A percentile compares a stretch with the other conserved stretches of the same genome.
Conservation (phyloP, 2,797 vertebrate species). For the Triplophysa yarkandensis region DNA sequence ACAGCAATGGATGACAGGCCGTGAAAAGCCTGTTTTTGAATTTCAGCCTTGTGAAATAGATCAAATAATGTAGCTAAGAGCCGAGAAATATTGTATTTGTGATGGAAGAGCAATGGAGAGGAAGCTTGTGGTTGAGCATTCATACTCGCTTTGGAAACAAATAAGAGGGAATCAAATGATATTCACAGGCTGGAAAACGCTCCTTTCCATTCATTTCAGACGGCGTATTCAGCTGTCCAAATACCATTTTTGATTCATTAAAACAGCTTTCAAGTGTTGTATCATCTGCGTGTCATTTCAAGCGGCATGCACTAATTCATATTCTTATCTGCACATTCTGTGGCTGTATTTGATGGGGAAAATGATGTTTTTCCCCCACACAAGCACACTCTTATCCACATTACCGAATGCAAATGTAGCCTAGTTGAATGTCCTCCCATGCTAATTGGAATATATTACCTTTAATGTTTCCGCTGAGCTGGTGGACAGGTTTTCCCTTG, state of each 20-base stretch:
- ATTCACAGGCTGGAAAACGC: background rate
- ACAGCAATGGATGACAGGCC: background rate
- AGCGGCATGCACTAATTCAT: background rate
- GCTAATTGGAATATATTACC: conserved; percentile 56
- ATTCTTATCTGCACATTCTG: conserved; percentile 9
- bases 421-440: conserved; percentile 39
- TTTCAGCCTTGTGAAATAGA: conserved; percentile 16
- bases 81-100: conserved; percentile 25
- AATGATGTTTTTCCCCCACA: conserved; percentile 7
- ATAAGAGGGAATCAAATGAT: conserved; percentile 16
- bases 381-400: conserved; percentile 23
- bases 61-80: conserved; percentile 13
- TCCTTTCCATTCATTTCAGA: background rate
- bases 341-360: background rate
- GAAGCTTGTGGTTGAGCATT: conserved; percentile 16
- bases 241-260: background rate
- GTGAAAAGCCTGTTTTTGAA: conserved; percentile 19
- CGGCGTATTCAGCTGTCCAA: conserved; percentile 6
- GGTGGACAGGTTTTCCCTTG: conserved; percentile 15
- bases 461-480: conserved; percentile 42
- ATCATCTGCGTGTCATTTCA: background rate
- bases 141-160: conserved; percentile 1
- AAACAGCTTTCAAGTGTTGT: background rate
- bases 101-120: conserved; percentile 3
- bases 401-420: conserved; percentile 40